Evolutionary conservation across 1,140 invertebrate species (phyloP).

Genomic region (Apocrypta bakeri): DNA sequence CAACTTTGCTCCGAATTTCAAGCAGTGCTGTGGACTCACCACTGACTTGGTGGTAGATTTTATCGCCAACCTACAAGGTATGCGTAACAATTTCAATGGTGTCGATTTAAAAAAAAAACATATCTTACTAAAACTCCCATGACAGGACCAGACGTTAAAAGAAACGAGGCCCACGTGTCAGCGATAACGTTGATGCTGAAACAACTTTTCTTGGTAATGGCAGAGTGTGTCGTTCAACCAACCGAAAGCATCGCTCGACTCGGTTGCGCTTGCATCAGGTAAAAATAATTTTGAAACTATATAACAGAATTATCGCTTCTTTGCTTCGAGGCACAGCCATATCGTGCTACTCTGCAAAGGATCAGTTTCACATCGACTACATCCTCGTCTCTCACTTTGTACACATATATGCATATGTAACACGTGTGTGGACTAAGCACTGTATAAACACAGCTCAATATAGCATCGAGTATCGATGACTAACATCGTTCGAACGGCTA

Average conservation of each 20-base stretch:
- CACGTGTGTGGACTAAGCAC: no score
- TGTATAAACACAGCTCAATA: neutral
- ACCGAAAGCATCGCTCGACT: conserved; percentile 90
- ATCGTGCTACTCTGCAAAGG: no score
- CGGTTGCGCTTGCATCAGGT: conserved; percentile 93
- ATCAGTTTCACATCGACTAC: neutral
- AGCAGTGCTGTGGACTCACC: conserved; percentile 93
- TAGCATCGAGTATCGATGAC: conserved; percentile 42
- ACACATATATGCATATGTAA: no score
- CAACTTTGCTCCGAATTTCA: conserved; percentile 88
- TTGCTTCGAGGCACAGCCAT: no score
- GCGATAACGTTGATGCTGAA: conserved; percentile 88
- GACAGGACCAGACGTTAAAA: conserved; percentile 63
- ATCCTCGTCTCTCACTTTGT: neutral
- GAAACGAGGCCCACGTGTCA: conserved; percentile 65
- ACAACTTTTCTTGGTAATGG: conserved; percentile 89
- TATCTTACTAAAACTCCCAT: no score
- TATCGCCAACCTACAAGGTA: conserved; percentile 77
- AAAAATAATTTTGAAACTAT: conserved; percentile 41
- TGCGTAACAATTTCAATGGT: conserved; percentile 18
- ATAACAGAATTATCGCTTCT: neutral
- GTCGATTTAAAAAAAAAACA: no score
- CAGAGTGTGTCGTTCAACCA: conserved; percentile 92
- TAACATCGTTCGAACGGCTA: conserved; percentile 20
- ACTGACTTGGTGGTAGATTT: conserved; percentile 94